Base-by-base conservation (phyloP, 1,140 invertebrate genomes). In the Anastrepha obliqua region DNA sequence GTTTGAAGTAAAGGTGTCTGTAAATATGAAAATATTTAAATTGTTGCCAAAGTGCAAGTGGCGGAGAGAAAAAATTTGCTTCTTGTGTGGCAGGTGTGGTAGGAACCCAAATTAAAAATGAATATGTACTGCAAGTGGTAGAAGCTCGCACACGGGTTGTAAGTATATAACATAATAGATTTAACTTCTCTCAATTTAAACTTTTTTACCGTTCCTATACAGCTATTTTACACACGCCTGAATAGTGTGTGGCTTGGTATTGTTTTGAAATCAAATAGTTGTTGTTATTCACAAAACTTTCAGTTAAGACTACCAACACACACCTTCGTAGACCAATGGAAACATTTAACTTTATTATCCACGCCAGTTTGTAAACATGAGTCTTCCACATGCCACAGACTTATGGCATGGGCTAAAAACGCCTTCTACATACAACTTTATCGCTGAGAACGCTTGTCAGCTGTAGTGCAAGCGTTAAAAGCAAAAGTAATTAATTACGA, bases 401-500 rank as follows among this genome's bases (percentile, higher is more conserved):
- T 29, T 51, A 29, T 55, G 47, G 74, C 74, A 81, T 55, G 51
- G 74, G 44, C 74, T 55, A 29, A 55, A n/a, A 58, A 51, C 17
- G 44, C 44, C 74, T 20, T 20, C 74, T 55, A 17, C 60, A 17
- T 55, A 51, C 70, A 81, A 78, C 17, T 51, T 20, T 81, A 55
- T 55, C 17, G n/a, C 20, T 81, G 47, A 81, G 74, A 81, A 81
- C 47, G 17, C 74, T 58, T 81, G 74, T 81, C 74, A 81, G 74
- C n/a, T 58, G 74, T 55, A 29, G 44, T 55, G 74, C 74, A 47
- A 81, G 47, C 15, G 47, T 81, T 81, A 81, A 81, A 81, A 81
- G 47, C 47, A 55, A 81, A 81, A 55, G 74, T 55, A 81, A 81
- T 81, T 81, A 81, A 81, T 81, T 81, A 81, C 74, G 74, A 81